These are phyloP conservation scores for Lordiphosa stackelbergi DNA, from an alignment of 1,140 invertebrate genomes.

Conservation along the genomic window DNA sequence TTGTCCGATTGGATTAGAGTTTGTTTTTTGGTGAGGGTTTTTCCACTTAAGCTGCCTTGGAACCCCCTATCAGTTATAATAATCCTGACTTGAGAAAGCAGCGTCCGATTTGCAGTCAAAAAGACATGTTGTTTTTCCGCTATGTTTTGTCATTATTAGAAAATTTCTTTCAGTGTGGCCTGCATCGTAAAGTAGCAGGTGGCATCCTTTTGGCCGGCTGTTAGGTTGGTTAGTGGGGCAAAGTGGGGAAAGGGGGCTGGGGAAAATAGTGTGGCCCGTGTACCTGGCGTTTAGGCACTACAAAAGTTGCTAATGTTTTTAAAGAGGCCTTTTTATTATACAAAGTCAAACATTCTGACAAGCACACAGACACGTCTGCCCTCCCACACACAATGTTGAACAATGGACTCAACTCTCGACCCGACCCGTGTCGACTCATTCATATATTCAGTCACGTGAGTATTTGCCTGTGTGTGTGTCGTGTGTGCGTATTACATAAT, in stretches of 20 bases:
- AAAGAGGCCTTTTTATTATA: conserved; percentile 75
- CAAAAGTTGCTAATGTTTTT: conserved; percentile 76
- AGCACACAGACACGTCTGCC: conserved; percentile 26
- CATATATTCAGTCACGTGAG: conserved; percentile 48
- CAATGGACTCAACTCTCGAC: conserved; percentile 56
- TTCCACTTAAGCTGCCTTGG: too few species aligned
- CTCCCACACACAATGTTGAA: conserved; percentile 42
- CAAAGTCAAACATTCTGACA: conserved; percentile 73
- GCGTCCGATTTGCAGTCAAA: too few species aligned
- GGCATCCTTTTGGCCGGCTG: conserved; percentile 44
- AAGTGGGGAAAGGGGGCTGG: conserved; percentile 9
- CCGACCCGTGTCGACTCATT: conserved; percentile 52
- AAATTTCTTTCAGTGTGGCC: conserved; percentile 45
- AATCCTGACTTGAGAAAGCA: too few species aligned
- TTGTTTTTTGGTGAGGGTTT: too few species aligned
- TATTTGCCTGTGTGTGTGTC: conserved; percentile 12
- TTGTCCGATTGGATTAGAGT: too few species aligned
- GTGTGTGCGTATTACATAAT: conserved; percentile 49
- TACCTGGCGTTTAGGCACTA: conserved; percentile 65
- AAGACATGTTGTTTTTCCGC: too few species aligned
- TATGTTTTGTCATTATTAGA: too few species aligned
- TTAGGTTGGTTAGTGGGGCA: too few species aligned
- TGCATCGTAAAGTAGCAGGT: conserved; percentile 57
- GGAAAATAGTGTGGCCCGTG: conserved; percentile 25
- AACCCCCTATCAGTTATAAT: too few species aligned